These are phyloP conservation scores for Dinoponera quadriceps DNA, from an alignment of 1,140 invertebrate genomes.

Conservation along the genomic window DNA sequence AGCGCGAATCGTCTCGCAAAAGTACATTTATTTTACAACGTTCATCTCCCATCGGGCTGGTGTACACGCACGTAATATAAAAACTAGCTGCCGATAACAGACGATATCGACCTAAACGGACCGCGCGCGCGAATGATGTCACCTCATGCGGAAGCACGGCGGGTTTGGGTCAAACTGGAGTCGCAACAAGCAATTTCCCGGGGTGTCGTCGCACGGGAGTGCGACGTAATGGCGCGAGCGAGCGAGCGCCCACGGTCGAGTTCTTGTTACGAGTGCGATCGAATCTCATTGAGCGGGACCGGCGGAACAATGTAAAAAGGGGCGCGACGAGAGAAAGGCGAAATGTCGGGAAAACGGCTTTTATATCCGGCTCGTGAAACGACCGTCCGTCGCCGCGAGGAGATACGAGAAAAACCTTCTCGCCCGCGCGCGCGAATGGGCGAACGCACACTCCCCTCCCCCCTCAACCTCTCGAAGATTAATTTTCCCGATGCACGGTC, in stretches of 20 bases:
- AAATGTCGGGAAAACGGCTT: not conserved
- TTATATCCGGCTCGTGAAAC: too few species aligned
- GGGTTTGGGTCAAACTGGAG: constrained; percentile 11
- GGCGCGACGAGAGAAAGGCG: not conserved
- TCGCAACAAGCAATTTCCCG: constrained; percentile 68
- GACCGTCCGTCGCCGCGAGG: too few species aligned
- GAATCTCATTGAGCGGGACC: constrained; percentile 60
- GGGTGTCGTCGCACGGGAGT: constrained; percentile 49
- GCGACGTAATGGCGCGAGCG: constrained; percentile 57
- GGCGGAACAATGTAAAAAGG: constrained; percentile 44
- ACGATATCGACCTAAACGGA: not conserved
- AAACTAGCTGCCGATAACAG: constrained; percentile 2
- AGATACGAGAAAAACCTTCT: not conserved
- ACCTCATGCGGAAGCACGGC: constrained; percentile 5
- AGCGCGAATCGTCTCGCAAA: too few species aligned
- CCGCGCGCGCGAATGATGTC: constrained; percentile 26
- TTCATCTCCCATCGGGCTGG: not conserved
- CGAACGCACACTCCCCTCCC: too few species aligned
- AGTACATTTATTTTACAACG: not conserved
- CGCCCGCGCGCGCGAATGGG: not conserved
- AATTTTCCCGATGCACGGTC: constrained; percentile 32
- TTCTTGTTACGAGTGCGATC: constrained; percentile 56
- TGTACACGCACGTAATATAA: not conserved
- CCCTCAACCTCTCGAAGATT: not conserved
- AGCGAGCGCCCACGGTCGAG: constrained; percentile 33